A percentile compares a stretch with the other conserved stretches of the same genome.
Evolutionary conservation across 2,888 invertebrate species (phyloP).

Genomic region (Calameuta filiformis): DNA sequence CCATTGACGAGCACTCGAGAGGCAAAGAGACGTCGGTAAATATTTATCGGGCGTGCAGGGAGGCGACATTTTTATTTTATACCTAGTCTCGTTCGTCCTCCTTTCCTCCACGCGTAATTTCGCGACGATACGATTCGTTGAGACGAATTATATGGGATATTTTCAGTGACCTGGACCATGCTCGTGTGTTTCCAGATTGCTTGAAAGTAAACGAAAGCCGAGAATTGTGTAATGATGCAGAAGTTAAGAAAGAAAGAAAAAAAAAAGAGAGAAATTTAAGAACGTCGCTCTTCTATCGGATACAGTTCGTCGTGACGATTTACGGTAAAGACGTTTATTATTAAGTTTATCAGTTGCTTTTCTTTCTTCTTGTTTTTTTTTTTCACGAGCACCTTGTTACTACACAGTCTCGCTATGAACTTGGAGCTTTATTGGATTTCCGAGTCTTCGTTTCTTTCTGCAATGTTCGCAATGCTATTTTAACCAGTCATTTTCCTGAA

Average conservation of each 20-base stretch:
- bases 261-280: not conserved
- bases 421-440: too few species aligned
- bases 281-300: not conserved
- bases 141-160: not conserved
- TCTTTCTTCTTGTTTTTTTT: not conserved
- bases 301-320: not conserved
- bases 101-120: not conserved
- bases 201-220: not conserved
- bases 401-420: not conserved
- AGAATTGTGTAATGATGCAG: not conserved
- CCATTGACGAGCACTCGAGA: not conserved
- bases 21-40: not conserved
- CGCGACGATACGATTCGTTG: not conserved
- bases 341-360: not conserved
- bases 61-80: not conserved
- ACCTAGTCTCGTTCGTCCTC: not conserved
- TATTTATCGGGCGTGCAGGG: not conserved
- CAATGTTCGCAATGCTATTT: too few species aligned
- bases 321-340: not conserved
- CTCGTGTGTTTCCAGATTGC: not conserved
- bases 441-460: too few species aligned
- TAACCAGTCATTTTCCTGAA: too few species aligned
- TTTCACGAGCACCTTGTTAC: not conserved
- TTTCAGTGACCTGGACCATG: not conserved
- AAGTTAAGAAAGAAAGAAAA: not conserved